These are phyloP conservation scores for Hypena proboscidalis DNA, from an alignment of 2,888 invertebrate species.

Conservation along the genomic window DNA sequence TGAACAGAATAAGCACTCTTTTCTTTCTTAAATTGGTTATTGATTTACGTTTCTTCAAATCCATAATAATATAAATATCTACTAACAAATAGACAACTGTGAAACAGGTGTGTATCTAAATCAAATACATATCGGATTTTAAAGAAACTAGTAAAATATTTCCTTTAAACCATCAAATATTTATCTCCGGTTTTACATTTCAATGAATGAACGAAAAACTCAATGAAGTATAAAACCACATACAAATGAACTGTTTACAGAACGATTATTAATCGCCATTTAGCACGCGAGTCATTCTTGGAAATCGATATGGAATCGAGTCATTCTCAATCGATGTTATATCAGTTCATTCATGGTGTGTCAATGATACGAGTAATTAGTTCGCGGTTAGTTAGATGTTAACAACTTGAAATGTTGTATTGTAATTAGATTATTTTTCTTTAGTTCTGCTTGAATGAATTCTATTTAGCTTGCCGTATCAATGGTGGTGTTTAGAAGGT, in stretches of 20 bases:
- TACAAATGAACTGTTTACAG: constrained; percentile 24
- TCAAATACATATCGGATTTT: too few relatives aligned
- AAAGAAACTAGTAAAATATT: not conserved
- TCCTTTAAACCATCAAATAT: constrained; percentile 6
- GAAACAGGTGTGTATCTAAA: too few relatives aligned
- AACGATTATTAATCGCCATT: constrained; percentile 32
- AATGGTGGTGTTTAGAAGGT: too few relatives aligned
- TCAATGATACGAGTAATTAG: constrained; percentile 38
- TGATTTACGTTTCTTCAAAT: too few relatives aligned
- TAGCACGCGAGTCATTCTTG: constrained; percentile 51
- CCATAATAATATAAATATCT: too few relatives aligned
- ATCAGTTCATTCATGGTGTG: constrained; percentile 32
- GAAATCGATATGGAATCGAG: constrained; percentile 38
- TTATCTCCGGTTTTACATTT: constrained; percentile 10
- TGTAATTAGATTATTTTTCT: too few relatives aligned
- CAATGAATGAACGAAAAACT: constrained; percentile 12
- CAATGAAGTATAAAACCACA: constrained; percentile 30
- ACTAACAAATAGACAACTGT: too few relatives aligned
- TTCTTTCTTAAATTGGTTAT: too few relatives aligned
- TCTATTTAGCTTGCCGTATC: too few relatives aligned
- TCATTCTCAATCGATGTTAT: constrained; percentile 35
- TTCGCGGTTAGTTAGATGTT: constrained; percentile 25
- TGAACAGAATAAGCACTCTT: too few relatives aligned
- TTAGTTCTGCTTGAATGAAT: too few relatives aligned
- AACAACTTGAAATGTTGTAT: not conserved